A percentile compares a stretch with the other conserved stretches of the same genome.
phyloP scores from a whole-genome alignment of 2,888 invertebrate genomes.

The Hydriomena furcata region DNA sequence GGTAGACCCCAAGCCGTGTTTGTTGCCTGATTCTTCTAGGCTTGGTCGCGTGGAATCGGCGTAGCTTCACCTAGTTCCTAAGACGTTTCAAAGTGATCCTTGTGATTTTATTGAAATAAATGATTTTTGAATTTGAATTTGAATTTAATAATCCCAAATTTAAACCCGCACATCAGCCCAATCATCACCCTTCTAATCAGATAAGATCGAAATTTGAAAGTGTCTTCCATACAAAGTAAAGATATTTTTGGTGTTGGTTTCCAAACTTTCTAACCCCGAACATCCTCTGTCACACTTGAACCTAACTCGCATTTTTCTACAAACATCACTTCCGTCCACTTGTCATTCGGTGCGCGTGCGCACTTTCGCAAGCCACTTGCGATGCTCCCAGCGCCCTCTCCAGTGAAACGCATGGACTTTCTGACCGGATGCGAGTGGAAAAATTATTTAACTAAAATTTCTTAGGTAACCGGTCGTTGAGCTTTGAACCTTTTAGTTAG shows the following conservation, averaged over 20 bases:
- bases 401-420: slow-evolving; percentile 73
- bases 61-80: too few relatives aligned
- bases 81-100: too few relatives aligned
- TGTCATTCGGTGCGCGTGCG: slow-evolving; percentile 52
- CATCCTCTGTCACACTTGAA: slow-evolving; percentile 20
- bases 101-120: too few relatives aligned
- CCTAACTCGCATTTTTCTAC: slow-evolving; percentile 26
- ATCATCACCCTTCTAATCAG: too few relatives aligned
- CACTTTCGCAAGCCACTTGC: slow-evolving; percentile 63
- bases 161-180: too few relatives aligned
- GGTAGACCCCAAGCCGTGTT: too few relatives aligned
- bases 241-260: slow-evolving; percentile 17
- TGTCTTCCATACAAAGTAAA: not conserved
- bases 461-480: slow-evolving; percentile 22
- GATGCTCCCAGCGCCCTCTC: slow-evolving; percentile 61
- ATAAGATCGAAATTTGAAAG: not conserved
- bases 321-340: slow-evolving; percentile 45
- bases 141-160: too few relatives aligned
- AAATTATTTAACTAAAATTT: slow-evolving; percentile 24
- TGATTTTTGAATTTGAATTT: too few relatives aligned
- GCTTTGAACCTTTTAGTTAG: slow-evolving; percentile 8
- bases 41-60: too few relatives aligned
- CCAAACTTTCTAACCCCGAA: slow-evolving; percentile 18
- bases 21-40: too few relatives aligned
- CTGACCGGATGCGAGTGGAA: slow-evolving; percentile 67